Evolutionary conservation across 2,888 invertebrate genomes (phyloP).

Genomic region (Andrena hattorfiana): DNA sequence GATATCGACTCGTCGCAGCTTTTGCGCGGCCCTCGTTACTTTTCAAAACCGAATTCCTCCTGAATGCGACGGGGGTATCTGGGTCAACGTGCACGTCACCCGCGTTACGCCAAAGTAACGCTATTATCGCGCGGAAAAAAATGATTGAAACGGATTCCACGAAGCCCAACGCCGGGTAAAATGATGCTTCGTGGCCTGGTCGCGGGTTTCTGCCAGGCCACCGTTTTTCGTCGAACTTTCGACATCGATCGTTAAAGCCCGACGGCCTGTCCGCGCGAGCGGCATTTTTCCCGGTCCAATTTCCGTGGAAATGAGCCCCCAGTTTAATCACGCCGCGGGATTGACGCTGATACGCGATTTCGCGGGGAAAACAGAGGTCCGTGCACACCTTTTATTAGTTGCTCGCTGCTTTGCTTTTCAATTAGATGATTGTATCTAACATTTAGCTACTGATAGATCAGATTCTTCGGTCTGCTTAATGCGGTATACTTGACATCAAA

Average conservation of each 20-base stretch:
- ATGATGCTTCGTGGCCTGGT: background rate
- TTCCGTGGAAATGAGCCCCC: conserved; percentile 22
- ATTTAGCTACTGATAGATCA: too few species aligned
- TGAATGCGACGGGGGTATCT: conserved; percentile 64
- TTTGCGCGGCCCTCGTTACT: too few species aligned
- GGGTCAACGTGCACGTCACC: conserved; percentile 61
- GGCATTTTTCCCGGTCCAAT: conserved; percentile 24
- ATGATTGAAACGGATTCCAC: conserved; percentile 38
- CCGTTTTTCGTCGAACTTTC: background rate
- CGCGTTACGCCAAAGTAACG: conserved; percentile 22
- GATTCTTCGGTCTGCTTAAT: too few species aligned
- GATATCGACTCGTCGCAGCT: too few species aligned
- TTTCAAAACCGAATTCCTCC: too few species aligned
- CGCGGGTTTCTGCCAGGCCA: background rate
- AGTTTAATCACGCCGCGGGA: conserved; percentile 29
- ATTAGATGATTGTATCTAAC: too few species aligned
- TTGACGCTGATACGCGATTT: conserved; percentile 23
- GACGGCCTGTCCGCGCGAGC: background rate
- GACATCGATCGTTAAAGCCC: conserved; percentile 12
- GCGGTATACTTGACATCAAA: too few species aligned
- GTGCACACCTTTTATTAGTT: background rate
- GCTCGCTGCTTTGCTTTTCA: too few species aligned
- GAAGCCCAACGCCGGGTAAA: background rate
- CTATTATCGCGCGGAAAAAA: conserved; percentile 40
- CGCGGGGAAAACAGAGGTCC: conserved; percentile 6